Evolutionary conservation across 2,113 vertebrate species (phyloP).

Genomic region (Plectropomus leopardus): DNA sequence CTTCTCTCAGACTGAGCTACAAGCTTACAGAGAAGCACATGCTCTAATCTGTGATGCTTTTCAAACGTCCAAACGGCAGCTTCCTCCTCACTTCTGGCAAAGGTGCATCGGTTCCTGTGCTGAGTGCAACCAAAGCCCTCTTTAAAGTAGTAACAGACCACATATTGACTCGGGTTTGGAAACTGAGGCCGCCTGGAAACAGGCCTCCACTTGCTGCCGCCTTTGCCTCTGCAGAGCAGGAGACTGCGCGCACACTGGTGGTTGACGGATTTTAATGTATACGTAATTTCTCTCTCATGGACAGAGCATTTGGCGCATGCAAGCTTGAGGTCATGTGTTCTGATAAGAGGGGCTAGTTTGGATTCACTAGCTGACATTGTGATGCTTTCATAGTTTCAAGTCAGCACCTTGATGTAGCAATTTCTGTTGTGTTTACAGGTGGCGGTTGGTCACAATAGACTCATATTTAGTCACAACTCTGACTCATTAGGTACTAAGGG

Average conservation of each 20-base stretch:
- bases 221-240: constrained; percentile 81
- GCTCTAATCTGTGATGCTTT: constrained; percentile 70
- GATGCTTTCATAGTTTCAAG: constrained; percentile 18
- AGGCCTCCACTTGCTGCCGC: constrained; percentile 78
- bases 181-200: constrained; percentile 84
- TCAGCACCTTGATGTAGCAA: background rate
- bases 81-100: constrained; percentile 88
- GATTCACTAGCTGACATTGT: constrained; percentile 49
- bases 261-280: constrained; percentile 42
- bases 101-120: constrained; percentile 87
- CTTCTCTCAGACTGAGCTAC: constrained; percentile 50
- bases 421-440: background rate
- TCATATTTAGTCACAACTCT: background rate
- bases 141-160: constrained; percentile 83
- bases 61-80: constrained; percentile 90
- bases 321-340: constrained; percentile 65
- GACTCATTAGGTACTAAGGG: background rate
- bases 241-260: constrained; percentile 84
- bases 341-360: constrained; percentile 32
- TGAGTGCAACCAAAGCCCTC: constrained; percentile 83
- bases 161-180: constrained; percentile 81
- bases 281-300: constrained; percentile 84
- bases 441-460: background rate
- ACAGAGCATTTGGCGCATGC: constrained; percentile 84
- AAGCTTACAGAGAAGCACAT: constrained; percentile 62